Conservation (phyloP, 1,140 invertebrate species). For the Diploscapter pachys region DNA sequence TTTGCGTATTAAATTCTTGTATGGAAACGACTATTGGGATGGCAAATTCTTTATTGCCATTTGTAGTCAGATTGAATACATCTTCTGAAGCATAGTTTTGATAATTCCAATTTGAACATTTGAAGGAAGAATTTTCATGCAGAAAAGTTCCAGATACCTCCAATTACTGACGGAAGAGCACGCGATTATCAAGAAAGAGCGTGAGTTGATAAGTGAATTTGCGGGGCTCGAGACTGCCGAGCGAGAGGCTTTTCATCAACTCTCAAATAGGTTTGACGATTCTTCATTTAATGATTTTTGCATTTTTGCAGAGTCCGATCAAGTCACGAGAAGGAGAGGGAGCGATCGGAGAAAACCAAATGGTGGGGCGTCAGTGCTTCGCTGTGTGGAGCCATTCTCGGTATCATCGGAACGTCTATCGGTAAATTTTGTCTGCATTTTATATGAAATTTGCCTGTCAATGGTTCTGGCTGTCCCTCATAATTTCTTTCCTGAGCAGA, state of each 20-base stretch:
- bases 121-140: not conserved
- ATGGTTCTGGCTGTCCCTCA: too few relatives aligned
- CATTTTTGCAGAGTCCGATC: conserved; percentile 61
- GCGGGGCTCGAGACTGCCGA: conserved; percentile 63
- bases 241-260: conserved; percentile 68
- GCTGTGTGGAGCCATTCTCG: conserved; percentile 69
- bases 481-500: not conserved
- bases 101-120: not conserved
- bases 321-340: conserved; percentile 72
- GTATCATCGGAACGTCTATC: conserved; percentile 68
- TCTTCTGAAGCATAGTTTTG: too few relatives aligned
- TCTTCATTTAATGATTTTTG: conserved; percentile 6
- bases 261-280: conserved; percentile 52
- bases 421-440: conserved; percentile 3
- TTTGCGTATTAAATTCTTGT: not conserved
- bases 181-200: conserved; percentile 60
- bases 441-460: not conserved
- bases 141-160: conserved; percentile 63
- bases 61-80: too few relatives aligned
- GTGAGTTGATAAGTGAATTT: conserved; percentile 56
- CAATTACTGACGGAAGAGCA: conserved; percentile 64
- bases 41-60: too few relatives aligned
- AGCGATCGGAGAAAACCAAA: conserved; percentile 72
- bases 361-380: conserved; percentile 75
- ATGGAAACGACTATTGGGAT: not conserved